Evolutionary conservation across 2,113 vertebrate species (phyloP).

Genomic region (Gallinago undulata): DNA sequence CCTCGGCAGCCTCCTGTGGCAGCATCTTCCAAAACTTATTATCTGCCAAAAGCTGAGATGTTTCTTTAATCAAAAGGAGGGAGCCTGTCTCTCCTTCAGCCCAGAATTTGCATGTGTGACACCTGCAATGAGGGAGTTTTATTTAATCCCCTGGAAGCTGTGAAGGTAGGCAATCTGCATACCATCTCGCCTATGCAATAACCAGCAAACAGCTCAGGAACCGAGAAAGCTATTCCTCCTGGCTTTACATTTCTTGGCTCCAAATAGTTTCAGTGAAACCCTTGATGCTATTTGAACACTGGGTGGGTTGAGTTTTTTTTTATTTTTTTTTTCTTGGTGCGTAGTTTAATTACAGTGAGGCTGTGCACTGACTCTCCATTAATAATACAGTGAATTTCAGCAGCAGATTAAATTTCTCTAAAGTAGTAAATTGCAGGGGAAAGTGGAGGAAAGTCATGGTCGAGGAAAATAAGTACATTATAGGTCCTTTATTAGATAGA

Average conservation of each 20-base stretch:
- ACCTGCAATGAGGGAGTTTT: background rate
- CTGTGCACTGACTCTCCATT: slow-evolving; percentile 75
- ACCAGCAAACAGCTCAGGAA: background rate
- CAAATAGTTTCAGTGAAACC: background rate
- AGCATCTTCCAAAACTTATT: background rate
- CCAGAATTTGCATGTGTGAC: background rate
- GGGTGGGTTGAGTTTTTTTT: background rate
- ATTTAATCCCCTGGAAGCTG: background rate
- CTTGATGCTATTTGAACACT: background rate
- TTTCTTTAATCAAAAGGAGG: background rate
- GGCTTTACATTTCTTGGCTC: background rate
- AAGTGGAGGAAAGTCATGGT: slow-evolving; percentile 52
- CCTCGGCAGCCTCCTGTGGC: background rate
- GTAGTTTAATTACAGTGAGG: slow-evolving; percentile 74
- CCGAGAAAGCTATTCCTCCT: background rate
- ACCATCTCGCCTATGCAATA: background rate
- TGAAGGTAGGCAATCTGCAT: background rate
- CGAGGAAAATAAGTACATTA: slow-evolving; percentile 61
- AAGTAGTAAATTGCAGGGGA: slow-evolving; percentile 71
- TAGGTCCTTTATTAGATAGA: slow-evolving; percentile 70
- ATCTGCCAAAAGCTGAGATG: background rate
- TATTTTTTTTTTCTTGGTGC: background rate
- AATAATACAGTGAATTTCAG: slow-evolving; percentile 84
- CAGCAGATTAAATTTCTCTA: slow-evolving; percentile 83
- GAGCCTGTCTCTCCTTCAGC: background rate